phyloP scores from a whole-genome alignment of 2,113 vertebrate species.

The Scophthalmus maximus region DNA sequence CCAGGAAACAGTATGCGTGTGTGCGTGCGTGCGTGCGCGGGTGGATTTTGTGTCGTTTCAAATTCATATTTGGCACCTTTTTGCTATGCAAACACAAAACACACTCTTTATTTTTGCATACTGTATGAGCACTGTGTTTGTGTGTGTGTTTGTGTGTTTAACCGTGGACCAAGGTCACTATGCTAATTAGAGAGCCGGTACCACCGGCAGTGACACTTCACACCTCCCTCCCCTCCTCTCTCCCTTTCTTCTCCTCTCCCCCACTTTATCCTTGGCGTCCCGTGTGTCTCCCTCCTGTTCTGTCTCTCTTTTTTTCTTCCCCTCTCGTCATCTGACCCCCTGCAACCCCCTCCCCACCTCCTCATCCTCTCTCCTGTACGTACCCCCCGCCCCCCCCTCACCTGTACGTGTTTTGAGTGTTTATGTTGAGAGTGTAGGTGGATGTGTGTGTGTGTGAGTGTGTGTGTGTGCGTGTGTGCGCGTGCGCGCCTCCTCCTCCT shows the following conservation, averaged over 20 bases:
- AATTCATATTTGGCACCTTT: slow-evolving; percentile 9
- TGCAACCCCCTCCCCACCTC: background rate
- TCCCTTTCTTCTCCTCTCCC: slow-evolving; percentile 45
- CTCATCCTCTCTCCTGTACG: background rate
- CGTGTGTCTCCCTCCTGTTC: slow-evolving; percentile 33
- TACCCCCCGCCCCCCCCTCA: background rate
- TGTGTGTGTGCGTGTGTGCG: slow-evolving; percentile 18
- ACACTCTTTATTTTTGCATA: background rate
- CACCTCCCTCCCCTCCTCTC: slow-evolving; percentile 62
- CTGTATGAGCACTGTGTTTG: slow-evolving; percentile 6
- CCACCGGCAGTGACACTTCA: slow-evolving; percentile 72
- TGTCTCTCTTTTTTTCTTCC: slow-evolving; percentile 18
- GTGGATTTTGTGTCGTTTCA: background rate
- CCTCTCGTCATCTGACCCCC: slow-evolving; percentile 9
- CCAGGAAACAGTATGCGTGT: background rate
- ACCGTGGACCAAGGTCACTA: slow-evolving; percentile 76
- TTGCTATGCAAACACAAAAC: slow-evolving; percentile 19
- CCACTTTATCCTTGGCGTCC: slow-evolving; percentile 69
- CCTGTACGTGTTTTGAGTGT: no score
- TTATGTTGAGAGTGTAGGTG: background rate
- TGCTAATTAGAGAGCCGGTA: slow-evolving; percentile 74
- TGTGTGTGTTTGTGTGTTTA: slow-evolving; percentile 11
- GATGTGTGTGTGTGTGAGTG: background rate
- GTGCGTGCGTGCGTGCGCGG: background rate
- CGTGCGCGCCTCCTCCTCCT: slow-evolving; percentile 58